phyloP scores from a whole-genome alignment of 2,888 invertebrate genomes.

The Panopea generosa region DNA sequence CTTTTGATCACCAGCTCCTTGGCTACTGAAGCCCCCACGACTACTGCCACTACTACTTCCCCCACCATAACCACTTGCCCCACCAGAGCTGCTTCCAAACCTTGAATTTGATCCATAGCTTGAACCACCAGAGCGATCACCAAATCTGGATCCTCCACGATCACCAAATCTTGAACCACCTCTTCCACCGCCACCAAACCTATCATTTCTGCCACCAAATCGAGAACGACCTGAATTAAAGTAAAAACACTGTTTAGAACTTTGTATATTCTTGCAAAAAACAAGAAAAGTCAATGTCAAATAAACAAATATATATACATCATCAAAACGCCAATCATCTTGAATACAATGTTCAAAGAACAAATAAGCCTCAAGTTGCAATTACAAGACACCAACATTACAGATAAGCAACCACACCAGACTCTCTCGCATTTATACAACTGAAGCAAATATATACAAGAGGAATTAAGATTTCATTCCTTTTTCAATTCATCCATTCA shows the following conservation, averaged over 20 bases:
- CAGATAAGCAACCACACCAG: too few relatives aligned
- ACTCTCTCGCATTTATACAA: too few relatives aligned
- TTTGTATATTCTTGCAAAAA: not conserved
- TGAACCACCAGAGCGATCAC: conserved; percentile 40
- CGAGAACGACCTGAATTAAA: conserved; percentile 24
- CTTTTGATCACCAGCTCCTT: conserved; percentile 34
- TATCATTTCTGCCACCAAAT: conserved; percentile 22
- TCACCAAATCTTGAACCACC: conserved; percentile 33
- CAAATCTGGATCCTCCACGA: conserved; percentile 52
- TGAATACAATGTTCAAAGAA: too few relatives aligned
- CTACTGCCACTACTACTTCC: conserved; percentile 35
- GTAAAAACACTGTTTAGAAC: not conserved
- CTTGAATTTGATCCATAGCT: conserved; percentile 40
- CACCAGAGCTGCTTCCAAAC: conserved; percentile 26
- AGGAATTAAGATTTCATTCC: too few relatives aligned
- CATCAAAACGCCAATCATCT: too few relatives aligned
- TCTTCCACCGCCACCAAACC: conserved; percentile 35
- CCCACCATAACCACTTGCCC: conserved; percentile 41
- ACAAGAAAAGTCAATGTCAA: not conserved
- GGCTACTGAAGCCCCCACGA: conserved; percentile 28
- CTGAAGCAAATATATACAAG: too few relatives aligned
- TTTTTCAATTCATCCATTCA: too few relatives aligned
- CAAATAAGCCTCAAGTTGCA: too few relatives aligned
- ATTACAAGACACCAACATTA: too few relatives aligned
- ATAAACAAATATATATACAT: not conserved